Evolutionary conservation across 2,888 invertebrate species (phyloP), one percentile per base, ranked within the genome.

Genomic region (Ormyrus nitidulus): DNA sequence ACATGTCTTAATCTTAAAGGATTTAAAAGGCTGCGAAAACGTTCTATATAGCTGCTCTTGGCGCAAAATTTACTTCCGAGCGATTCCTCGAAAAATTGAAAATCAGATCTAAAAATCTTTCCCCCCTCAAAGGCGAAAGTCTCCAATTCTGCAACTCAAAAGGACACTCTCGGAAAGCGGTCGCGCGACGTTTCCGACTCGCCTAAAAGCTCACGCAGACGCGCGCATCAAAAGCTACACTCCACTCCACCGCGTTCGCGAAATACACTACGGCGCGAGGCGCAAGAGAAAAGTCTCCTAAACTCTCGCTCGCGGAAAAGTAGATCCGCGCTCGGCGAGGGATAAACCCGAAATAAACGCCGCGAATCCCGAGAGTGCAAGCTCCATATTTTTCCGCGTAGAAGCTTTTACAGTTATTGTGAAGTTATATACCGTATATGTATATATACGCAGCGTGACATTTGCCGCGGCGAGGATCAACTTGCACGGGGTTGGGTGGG

Each of bases 321-420:
- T 7, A 69, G 46, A 70, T 72, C 51, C 48, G 5, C 48, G n/a
- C 9, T 7, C 64, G 48, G 44, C 34, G n/a, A 6, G 56, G 58
- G 53, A 73, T 49, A n/a, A 49, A 53, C 56, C 7, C 19, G 10
- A 13, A 48, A 48, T n/a, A 69, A 69, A 56, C 61, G 46, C 58
- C 46, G 11, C 7, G 54, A 77, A 72, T 77, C 77, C 64, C 49
- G 48, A 59, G 64, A 77, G 65, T 77, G 58, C 58, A 58, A 64
- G 34, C 68, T 58, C 56, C 13, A 48, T 62, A 53, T 76, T 59
- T 66, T 62, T 70, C 62, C 11, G 3, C 44, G 34, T 10, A 19
- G 62, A 73, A 62, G 78, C 78, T 78, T 78, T 78, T 68, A 78
- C 78, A 56, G 72, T 78, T 78, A 78, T 78, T 73, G 54, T 61